A percentile compares a stretch with the other conserved stretches of the same genome.
Evolutionary conservation across 2,888 invertebrate genomes (phyloP).

Genomic region (Strigamia maritima): DNA sequence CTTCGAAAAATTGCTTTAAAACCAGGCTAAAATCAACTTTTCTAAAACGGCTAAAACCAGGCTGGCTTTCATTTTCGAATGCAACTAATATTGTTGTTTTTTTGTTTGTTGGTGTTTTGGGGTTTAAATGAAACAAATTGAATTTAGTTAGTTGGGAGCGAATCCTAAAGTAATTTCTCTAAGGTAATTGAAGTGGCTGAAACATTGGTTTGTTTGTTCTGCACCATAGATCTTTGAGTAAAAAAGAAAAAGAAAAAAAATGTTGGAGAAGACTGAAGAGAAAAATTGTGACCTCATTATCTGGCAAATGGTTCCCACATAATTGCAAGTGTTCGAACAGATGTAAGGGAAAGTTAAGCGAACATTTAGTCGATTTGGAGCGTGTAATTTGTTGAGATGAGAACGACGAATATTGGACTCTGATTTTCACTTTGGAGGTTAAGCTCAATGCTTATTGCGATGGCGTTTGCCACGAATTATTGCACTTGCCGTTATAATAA

Average conservation of each 20-base stretch:
- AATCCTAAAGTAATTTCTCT: not conserved
- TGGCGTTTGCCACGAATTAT: not conserved
- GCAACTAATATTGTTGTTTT: not conserved
- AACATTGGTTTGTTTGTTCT: slow-evolving; percentile 23
- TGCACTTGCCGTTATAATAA: not conserved
- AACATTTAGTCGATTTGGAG: not conserved
- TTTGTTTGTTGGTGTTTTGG: not conserved
- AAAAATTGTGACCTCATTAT: slow-evolving; percentile 23
- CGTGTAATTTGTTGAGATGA: not conserved
- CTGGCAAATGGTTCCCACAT: slow-evolving; percentile 11
- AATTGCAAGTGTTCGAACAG: slow-evolving; percentile 20
- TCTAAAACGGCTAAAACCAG: no score
- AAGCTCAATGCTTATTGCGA: not conserved
- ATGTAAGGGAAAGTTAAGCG: slow-evolving; percentile 5
- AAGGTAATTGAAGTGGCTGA: not conserved
- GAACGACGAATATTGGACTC: not conserved
- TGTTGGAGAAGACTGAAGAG: not conserved
- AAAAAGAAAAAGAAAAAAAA: not conserved
- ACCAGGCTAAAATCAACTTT: no score
- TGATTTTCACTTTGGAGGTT: not conserved
- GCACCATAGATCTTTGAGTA: slow-evolving; percentile 6
- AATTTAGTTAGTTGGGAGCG: not conserved
- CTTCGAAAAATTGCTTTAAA: no score
- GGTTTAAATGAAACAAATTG: not conserved
- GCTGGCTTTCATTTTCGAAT: no score